Evolutionary conservation across 1,140 invertebrate genomes (phyloP), one percentile per base, ranked within the genome.

Genomic region (Eumaeus atala): DNA sequence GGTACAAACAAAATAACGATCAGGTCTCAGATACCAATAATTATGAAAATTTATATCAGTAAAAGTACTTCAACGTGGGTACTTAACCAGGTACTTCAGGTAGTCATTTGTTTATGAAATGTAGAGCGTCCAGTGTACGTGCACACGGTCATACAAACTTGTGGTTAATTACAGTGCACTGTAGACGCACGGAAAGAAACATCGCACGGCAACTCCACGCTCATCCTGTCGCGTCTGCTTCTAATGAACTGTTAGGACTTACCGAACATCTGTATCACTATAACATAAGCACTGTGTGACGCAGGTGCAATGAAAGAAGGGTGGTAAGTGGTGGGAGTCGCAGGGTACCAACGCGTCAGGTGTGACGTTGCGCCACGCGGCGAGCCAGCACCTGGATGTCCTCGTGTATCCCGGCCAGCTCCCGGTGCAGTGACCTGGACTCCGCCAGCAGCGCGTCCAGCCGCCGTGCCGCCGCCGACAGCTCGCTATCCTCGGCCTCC

Each of bases 341-440:
- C 58, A 61, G 71, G 69, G 82, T 82, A 83, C 82, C 71, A 79
- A 82, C 78, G 77, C 73, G 72, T 84, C 77, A 82, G 58, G 61
- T 64, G 71, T 77, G 66, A 70, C 74, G 77, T 71, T 69, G 72
- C 37, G 72, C 59, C 66, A 76, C 66, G 67, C 83, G 83, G 55
- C 81, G 74, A 52, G 74, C 77, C 68, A 87, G 84, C 79, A 88
- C 87, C 79, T 88, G 84, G 63, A 88, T 77, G 76, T 87, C 86
- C 48, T 84, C 74, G 64, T 85, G 76, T 62, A 88, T 87, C 63
- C 72, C 85, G 11, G 83, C 76, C 62, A 88, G 62, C 67, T 87
- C 79, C 55, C 75, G 74, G 69, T 85, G 83, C 54, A 88, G 68
- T 16, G 72, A 73, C 12, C 84, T 66, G 2, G 84, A 84, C 70